Evolutionary conservation across 2,113 vertebrate genomes (phyloP), one percentile per base, ranked within the genome.

Genomic region (Andinoacara biseriatus): DNA sequence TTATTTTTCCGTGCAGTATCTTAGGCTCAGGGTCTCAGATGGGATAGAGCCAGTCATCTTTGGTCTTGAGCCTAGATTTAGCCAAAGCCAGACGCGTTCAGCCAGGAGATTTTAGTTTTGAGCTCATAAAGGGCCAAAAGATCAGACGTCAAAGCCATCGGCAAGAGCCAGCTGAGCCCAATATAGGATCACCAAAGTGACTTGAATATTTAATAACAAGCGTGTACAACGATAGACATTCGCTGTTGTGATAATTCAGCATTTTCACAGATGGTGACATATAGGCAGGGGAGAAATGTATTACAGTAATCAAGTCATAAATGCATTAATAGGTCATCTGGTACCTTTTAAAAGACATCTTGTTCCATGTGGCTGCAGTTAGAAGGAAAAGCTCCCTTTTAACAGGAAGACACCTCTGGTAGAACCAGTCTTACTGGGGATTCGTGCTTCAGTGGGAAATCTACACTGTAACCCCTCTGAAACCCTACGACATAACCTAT

Each of bases 21-120:
- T 17, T 54, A 59, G 2, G 15, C 18, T 57, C 2, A 18, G 31
- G 43, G 75, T 38, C 83, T 84, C 89, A 84, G 85, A 52, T 87
- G 86, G 60, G n/a, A 61, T 63, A 76, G 35, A 3, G 20, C 24
- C 24, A 33, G 54, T 78, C 35, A 74, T 74, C 58, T 82, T 56
- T 86, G 72, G 29, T 86, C 3, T 60, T 24, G 29, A 91, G 54
- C 5, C 24, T 38, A 11, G 49, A 74, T 31, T 76, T 35, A 58
- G 18, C 22, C 20, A 31, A 24, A n/a, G 4, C 56, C 79, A 85
- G 79, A 31, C 4, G 58, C 5, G 74, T 5, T 20, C 31, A 59
- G 56, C 8, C 24, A 33, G n/a, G 8, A 78, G 61, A 76, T 38
- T 59, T 58, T 43, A 52, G 52, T 5, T 57, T 17, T 43, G 35